Percentiles rank a stretch among this genome's conserved stretches.
Conservation (phyloP, 2,113 vertebrate genomes). For the Anser cygnoides region DNA sequence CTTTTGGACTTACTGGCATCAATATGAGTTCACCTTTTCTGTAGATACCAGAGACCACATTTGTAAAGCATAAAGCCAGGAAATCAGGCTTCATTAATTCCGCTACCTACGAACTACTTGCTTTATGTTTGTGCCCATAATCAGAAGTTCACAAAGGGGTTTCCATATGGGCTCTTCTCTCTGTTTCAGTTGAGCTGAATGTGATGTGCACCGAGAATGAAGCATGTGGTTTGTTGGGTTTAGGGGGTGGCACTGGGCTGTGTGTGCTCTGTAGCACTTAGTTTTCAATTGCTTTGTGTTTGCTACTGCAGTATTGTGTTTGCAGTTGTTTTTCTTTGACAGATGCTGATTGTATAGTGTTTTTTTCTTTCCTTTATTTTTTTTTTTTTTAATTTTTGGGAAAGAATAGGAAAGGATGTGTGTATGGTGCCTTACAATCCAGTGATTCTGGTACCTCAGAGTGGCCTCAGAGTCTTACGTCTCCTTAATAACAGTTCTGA, state of each 20-base stretch:
- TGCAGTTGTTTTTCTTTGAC: background rate
- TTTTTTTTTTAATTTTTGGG: background rate
- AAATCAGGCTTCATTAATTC: slow-evolving; percentile 2
- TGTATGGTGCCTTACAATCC: background rate
- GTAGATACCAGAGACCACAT: background rate
- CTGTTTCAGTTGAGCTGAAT: background rate
- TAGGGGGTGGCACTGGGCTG: background rate
- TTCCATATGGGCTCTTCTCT: background rate
- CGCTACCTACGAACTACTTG: background rate
- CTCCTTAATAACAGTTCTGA: background rate
- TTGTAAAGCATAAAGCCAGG: background rate
- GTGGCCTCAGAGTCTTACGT: background rate
- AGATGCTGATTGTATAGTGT: background rate
- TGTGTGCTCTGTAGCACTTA: background rate
- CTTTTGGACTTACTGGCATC: background rate
- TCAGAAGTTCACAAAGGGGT: background rate
- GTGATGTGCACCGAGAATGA: background rate
- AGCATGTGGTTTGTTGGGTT: background rate
- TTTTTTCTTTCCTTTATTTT: too few relatives aligned
- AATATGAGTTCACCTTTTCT: background rate
- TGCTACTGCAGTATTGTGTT: background rate
- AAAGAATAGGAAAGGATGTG: background rate
- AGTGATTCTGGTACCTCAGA: background rate
- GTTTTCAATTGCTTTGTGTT: background rate
- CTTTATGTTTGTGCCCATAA: background rate